These are phyloP conservation scores for Coregonus suidteri DNA, from an alignment of 2,797 vertebrate genomes.

Conservation along the genomic window DNA sequence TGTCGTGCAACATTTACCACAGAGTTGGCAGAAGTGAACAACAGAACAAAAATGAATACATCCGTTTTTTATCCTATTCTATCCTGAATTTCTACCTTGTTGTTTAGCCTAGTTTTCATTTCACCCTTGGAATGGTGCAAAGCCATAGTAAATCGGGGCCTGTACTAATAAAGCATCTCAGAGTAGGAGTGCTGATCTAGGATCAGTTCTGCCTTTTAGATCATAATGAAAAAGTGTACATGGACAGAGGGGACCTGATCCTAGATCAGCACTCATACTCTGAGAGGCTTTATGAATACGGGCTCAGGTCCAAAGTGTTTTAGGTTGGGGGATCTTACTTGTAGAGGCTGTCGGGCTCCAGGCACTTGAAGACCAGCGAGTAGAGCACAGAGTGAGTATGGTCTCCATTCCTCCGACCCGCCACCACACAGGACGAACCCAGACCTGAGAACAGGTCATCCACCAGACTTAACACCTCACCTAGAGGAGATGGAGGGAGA, in stretches of 20 bases:
- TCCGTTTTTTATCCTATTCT: too few species aligned
- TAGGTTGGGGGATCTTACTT: constrained; percentile 83
- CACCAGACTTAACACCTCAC: constrained; percentile 93
- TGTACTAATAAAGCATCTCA: too few species aligned
- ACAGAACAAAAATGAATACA: too few species aligned
- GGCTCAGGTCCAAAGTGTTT: neutral
- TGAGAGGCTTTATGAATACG: neutral
- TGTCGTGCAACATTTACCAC: too few species aligned
- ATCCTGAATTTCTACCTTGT: too few species aligned
- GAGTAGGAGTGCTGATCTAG: too few species aligned
- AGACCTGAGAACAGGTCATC: constrained; percentile 95
- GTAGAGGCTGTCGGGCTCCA: constrained; percentile 97
- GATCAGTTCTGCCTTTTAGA: too few species aligned
- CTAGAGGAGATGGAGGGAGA: constrained; percentile 61
- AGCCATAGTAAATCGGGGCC: too few species aligned
- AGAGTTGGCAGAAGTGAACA: too few species aligned
- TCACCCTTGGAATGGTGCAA: too few species aligned
- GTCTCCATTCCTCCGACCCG: constrained; percentile 86
- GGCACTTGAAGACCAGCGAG: constrained; percentile 97
- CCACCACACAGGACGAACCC: constrained; percentile 91
- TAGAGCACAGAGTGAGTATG: constrained; percentile 86
- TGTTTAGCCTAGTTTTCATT: too few species aligned
- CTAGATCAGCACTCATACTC: neutral
- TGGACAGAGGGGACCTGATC: neutral
- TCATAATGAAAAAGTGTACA: too few species aligned